These are phyloP conservation scores for Nyctibius grandis DNA, from an alignment of 2,797 vertebrate species.

Conservation along the genomic window DNA sequence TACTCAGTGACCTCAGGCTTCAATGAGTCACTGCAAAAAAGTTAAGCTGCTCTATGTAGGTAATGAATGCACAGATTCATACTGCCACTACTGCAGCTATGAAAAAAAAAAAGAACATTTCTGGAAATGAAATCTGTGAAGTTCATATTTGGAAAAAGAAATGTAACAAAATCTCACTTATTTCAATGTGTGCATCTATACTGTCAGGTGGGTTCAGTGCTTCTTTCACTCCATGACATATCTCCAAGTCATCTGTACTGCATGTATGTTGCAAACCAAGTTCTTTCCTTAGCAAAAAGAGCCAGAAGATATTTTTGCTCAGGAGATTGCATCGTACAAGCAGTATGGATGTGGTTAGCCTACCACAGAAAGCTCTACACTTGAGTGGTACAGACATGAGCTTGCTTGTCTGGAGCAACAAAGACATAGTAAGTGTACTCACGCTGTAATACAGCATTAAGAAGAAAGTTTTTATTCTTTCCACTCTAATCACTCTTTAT, in stretches of 20 bases:
- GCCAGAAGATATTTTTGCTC: background rate
- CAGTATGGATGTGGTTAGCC: background rate
- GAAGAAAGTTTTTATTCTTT: background rate
- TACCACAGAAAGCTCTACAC: background rate
- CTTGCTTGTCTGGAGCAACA: background rate
- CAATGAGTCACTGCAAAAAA: slow-evolving; percentile 42
- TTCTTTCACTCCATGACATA: background rate
- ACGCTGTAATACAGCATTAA: background rate
- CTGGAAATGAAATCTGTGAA: slow-evolving; percentile 4
- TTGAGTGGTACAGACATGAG: background rate
- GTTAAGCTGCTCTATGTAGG: slow-evolving; percentile 13
- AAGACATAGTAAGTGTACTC: background rate
- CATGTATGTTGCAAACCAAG: background rate
- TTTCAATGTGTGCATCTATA: background rate
- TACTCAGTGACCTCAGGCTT: slow-evolving; percentile 47
- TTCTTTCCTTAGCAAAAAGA: background rate
- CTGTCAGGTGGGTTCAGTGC: background rate
- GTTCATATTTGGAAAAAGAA: slow-evolving; percentile 19
- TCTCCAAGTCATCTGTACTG: background rate
- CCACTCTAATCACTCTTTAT: background rate
- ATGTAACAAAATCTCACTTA: background rate
- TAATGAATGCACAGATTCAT: slow-evolving; percentile 46
- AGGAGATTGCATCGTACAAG: background rate
- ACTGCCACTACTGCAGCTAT: background rate
- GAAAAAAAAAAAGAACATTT: background rate